These are phyloP conservation scores for Venustaconcha ellipsiformis DNA, from an alignment of 1,140 invertebrate species.

Conservation along the genomic window DNA sequence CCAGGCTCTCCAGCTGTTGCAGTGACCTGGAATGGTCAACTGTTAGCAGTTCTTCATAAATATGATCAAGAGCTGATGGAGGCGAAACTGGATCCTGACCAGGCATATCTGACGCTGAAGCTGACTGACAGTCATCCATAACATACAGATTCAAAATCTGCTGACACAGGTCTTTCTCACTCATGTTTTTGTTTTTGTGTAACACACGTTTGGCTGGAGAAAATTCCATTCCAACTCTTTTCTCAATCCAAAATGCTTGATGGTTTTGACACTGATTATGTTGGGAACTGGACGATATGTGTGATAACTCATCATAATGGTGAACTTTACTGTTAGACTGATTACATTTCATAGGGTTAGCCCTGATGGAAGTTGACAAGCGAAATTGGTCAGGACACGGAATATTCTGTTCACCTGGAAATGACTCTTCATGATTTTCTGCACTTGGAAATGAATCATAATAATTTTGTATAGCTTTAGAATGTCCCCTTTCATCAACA, in stretches of 20 bases:
- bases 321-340: too few relatives aligned
- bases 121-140: constrained; percentile 27
- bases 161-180: constrained; percentile 27
- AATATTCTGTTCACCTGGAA: too few relatives aligned
- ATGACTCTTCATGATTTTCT: too few relatives aligned
- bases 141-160: constrained; percentile 32
- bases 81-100: background rate
- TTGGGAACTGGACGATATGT: too few relatives aligned
- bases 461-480: too few relatives aligned
- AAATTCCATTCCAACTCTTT: constrained; percentile 24
- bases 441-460: too few relatives aligned
- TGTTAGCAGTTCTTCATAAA: background rate
- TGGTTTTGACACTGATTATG: too few relatives aligned
- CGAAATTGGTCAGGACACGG: too few relatives aligned
- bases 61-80: background rate
- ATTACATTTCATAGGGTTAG: too few relatives aligned
- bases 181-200: constrained; percentile 27
- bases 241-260: constrained; percentile 9
- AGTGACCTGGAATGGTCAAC: background rate
- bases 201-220: constrained; percentile 29
- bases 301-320: too few relatives aligned
- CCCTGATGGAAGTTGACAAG: too few relatives aligned
- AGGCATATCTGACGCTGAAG: background rate
- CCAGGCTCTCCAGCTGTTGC: background rate
- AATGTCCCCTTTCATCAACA: too few relatives aligned